Evolutionary conservation across 2,797 vertebrate genomes (phyloP), one percentile per base, ranked within the genome.

Genomic region (Chrosomus eos): DNA sequence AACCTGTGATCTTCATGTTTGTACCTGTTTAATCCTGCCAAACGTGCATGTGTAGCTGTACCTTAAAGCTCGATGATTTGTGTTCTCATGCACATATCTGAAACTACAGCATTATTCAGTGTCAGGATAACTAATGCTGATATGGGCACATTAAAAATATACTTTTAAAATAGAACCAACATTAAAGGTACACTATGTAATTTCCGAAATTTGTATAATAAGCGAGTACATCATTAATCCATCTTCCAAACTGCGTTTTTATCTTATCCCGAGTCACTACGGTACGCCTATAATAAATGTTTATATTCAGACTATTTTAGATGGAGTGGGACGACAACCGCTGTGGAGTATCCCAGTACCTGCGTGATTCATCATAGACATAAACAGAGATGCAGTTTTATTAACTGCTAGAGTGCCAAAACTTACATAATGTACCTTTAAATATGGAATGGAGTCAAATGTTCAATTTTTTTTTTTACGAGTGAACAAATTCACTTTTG

Each of bases 1-100:
- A 97, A 98, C 92, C 94, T 99, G 92, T 99, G 96, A 97, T 51
- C 55, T 4, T 76, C 45, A 48, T 28, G 36, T 86, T 79, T 48
- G 31, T 31, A 67, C 45, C 48, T 0, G 38, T 83, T 66, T 71
- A 75, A 36, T 84, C 84, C 90, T 92, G 93, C 94, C 91, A 93
- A 87, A 92, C 88, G 85, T 92, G 90, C 93, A 94, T 93, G 92
- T 76, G 89, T 84, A 85, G 58, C 89, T 85, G 87, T 90, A 74
- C 86, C 84, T 87, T 83, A 40, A 55, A 85, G 78, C 83, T 83
- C 51, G 66, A 82, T 80, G 76, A 62, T 87, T 87, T 84, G 70
- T 66, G 10, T 92, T 87, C 70, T 84, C 71, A 83, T 88, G 48
- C 86, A 88, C 87, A 88, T 38, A 33, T 76, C 33, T 58, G 45